phyloP scores from a whole-genome alignment of 2,888 invertebrate species.

The Microctonus brassicae region DNA sequence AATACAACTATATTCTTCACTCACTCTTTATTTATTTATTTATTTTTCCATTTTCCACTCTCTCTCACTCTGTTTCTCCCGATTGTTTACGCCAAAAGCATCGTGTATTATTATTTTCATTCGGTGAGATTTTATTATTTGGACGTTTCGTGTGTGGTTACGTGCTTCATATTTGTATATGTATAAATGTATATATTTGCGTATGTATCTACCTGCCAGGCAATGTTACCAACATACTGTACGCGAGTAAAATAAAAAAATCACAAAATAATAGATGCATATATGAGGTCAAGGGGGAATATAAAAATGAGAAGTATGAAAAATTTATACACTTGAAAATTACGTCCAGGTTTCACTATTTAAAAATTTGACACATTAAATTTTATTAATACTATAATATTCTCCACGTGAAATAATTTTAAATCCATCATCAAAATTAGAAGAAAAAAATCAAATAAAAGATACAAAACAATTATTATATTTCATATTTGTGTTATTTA shows the following conservation, averaged over 20 bases:
- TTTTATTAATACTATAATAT: not conserved
- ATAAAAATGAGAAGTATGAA: not conserved
- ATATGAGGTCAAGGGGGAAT: not conserved
- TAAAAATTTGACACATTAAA: not conserved
- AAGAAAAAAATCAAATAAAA: not conserved
- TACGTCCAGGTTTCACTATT: conserved; percentile 26
- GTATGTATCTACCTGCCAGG: conserved; percentile 22
- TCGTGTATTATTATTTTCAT: conserved; percentile 34
- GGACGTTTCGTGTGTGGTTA: conserved; percentile 36
- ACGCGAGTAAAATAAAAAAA: conserved; percentile 14
- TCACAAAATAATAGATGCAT: not conserved
- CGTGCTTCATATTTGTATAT: conserved; percentile 23
- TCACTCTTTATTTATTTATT: not conserved
- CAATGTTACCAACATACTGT: conserved; percentile 16
- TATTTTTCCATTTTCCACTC: not conserved
- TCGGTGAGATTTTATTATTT: conserved; percentile 38
- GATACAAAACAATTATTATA: not conserved
- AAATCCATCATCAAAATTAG: not conserved
- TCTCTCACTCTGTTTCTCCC: not conserved
- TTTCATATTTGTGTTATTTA: not conserved
- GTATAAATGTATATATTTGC: conserved; percentile 9
- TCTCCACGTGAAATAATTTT: not conserved
- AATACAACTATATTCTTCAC: not conserved
- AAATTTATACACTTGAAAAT: conserved; percentile 23
- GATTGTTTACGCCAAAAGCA: not conserved